Base-by-base conservation (phyloP, 2,113 vertebrate species). In the Alectura lathami region DNA sequence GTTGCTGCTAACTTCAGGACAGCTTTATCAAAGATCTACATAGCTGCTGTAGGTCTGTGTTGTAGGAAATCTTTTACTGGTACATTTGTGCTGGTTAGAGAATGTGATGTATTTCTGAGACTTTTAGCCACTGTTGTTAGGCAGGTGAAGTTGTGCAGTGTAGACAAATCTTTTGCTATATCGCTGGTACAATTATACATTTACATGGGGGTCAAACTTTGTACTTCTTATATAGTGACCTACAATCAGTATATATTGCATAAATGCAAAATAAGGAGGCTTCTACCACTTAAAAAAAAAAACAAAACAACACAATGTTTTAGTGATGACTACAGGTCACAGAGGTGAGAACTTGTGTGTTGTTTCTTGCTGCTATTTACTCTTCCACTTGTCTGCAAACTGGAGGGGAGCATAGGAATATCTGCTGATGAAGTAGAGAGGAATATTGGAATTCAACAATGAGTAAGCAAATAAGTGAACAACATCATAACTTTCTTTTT, bases 271-370 rank as follows among this genome's bases (percentile, higher is more conserved):
- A 17, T 11, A 54, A 5, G 62, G 16, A 78, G 23, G 14, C n/a
- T 45, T 7, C 38, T 86, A 83, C 9, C 15, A 22, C 17, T 22
- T 30, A n/a, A n/a, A n/a, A n/a, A n/a, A n/a, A n/a, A n/a, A n/a
- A n/a, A n/a, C n/a, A n/a, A n/a, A n/a, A 27, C 12, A 0, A 26
- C 54, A 17, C n/a, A 18, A 0, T 18, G 2, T 24, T 93, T 51
- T 83, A 12, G 15, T 54, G 36, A 27, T 30, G n/a, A 32, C 17
- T 88, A 54, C 48, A 38, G 29, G 32, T 26, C 77, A 21, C 43
- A 43, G 24, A 59, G 2, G 5, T 38, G 11, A 76, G 51, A 70
- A 74, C 74, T 72, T 70, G 24, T 51, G 29, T 69, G 72, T 10
- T 53, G 1, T 86, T 86, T 86, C 27, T 48, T 1, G 0, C 23